Percentiles rank a stretch among this genome's conserved stretches.
These are phyloP conservation scores for Scolopax rusticola DNA, from an alignment of 2,797 vertebrate genomes.

Conservation along the genomic window DNA sequence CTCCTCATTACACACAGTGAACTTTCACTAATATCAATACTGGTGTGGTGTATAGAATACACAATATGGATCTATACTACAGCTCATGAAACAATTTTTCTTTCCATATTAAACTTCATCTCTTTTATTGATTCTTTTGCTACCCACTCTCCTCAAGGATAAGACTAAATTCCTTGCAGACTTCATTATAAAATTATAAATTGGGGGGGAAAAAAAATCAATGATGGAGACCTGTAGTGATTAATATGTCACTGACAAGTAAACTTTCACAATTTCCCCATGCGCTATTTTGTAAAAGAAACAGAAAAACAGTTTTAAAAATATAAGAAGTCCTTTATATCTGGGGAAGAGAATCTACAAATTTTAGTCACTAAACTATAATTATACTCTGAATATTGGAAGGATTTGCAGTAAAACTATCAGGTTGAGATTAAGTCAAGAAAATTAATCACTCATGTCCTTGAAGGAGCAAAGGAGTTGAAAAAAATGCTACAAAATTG, in stretches of 20 bases:
- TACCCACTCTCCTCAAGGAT: not conserved
- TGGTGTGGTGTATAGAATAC: not conserved
- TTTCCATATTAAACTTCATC: not conserved
- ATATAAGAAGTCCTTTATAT: not conserved
- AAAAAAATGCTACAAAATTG: constrained; percentile 66
- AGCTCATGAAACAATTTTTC: not conserved
- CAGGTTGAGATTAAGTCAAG: constrained; percentile 74
- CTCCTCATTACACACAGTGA: not conserved
- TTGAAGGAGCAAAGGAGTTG: constrained; percentile 50
- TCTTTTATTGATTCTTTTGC: constrained; percentile 19
- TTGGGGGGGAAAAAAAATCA: not conserved
- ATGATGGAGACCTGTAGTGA: not conserved
- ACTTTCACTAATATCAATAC: not conserved
- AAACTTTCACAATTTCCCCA: not conserved
- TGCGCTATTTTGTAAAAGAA: constrained; percentile 17
- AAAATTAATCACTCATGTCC: constrained; percentile 71
- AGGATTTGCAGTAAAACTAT: constrained; percentile 72
- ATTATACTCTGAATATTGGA: constrained; percentile 59
- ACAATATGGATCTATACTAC: not conserved
- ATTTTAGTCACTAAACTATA: constrained; percentile 72
- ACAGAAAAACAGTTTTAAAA: constrained; percentile 3
- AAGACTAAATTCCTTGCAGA: constrained; percentile 18
- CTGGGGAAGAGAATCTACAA: constrained; percentile 30
- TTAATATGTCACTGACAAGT: constrained; percentile 37
- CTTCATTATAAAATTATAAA: constrained; percentile 33